Base-by-base conservation (phyloP, 1,140 invertebrate species). In the Drosophila repletoides region DNA sequence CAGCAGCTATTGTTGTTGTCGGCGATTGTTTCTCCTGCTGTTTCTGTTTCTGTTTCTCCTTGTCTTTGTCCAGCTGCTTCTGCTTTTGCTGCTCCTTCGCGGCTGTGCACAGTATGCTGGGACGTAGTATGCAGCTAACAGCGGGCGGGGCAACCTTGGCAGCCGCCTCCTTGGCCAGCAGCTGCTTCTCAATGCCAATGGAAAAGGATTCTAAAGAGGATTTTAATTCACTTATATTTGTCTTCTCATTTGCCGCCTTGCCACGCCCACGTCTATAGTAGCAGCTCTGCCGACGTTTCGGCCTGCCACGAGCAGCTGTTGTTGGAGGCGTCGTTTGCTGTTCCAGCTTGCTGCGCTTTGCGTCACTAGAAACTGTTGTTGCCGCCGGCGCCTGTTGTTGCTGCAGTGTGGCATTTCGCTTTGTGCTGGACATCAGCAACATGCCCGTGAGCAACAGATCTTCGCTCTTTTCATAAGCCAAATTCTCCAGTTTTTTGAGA, bases 371-470 rank as follows among this genome's bases (percentile, higher is more conserved):
- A 53, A 14, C 48, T 1, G 28, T 28, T 0, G 55, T 38, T 0
- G 56, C 19, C 0, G 49, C 48, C 0, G 53, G 15, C 19, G 43
- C 21, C 19, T 33, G 36, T 43, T 49, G 19, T 29, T 61, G 29
- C 34, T 9, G 68, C 17, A 24, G 56, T 14, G 80, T 53, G 0
- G 86, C 79, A 51, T 72, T 90, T 1, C 88, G 59, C 31, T 90
- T 90, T 7, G 88, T 90, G 49, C 87, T 89, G 6, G 88, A 88
- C 83, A 89, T 90, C 0, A 90, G 70, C 31, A 90, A 52, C 88
- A 90, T 90, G 14, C 88, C 88, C 1, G 88, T 90, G 10, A 90
- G 59, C 9, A 90, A 34, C 31, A 90, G 51, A 19, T 73, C 76
- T 63, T 91, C 64, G 58, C 66, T 84, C 63, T 91, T 79, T 60